Base-by-base conservation (phyloP, 2,888 invertebrate species). In the Drosophila algonquin region DNA sequence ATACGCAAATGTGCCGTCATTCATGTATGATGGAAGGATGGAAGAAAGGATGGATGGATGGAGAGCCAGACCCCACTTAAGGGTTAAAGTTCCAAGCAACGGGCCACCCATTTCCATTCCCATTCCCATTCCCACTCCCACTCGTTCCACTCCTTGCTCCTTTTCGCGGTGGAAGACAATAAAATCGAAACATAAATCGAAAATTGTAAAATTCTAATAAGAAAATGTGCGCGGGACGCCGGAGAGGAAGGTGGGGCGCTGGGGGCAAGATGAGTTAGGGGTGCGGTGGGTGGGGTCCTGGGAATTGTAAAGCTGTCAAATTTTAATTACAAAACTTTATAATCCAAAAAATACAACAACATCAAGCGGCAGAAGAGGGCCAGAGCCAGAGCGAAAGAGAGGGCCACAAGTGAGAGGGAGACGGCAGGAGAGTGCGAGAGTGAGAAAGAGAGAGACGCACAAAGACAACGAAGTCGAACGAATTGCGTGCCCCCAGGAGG, bases 281-380 rank as follows among this genome's bases (percentile, higher is more conserved):
- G 27, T 45, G 10, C 18, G 18, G 27, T 12, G 24, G 30, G 6
- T n/a, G 7, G 27, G 9, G 58, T 50, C 86, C 83, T 89, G 83
- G 88, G 85, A 85, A 85, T 85, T 85, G 85, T 85, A 85, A 85
- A 89, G 85, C 85, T 85, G 85, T 85, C 85, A 85, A 85, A 85
- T 85, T 85, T 85, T 89, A 85, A 85, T 85, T 85, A 85, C 85
- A 85, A 85, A 85, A 85, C 85, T 85, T 85, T 85, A 85, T 85
- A 85, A 85, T 85, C 85, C 85, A 89, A 85, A 85, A 85, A 85
- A 85, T 84, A 85, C 89, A 86, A 71, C 63, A 68, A 68, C 52
- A 59, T 21, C 55, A 24, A 48, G n/a, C 21, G 30, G 50, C 62
- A 77, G 64, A 63, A 55, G 63, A 57, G 47, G 27, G 7, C 27